phyloP scores from a whole-genome alignment of 1,140 invertebrate species.

The Papilio aristodemus region DNA sequence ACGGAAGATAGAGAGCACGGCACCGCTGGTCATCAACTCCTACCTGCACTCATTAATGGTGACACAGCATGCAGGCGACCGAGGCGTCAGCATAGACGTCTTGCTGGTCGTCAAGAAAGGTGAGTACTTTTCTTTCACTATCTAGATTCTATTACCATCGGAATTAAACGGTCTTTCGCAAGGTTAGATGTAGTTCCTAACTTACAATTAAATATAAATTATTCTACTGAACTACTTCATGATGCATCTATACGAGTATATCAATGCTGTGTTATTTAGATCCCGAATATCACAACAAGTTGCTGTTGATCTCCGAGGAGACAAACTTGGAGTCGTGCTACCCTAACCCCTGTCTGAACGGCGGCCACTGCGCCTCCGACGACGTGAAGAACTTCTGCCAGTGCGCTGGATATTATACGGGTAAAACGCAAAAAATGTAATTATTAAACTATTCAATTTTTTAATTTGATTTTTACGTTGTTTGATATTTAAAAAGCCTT shows the following conservation, averaged over 20 bases:
- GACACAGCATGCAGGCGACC: slow-evolving; percentile 73
- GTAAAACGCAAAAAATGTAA: too few species aligned
- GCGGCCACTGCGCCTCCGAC: slow-evolving; percentile 82
- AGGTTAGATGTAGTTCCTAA: too few species aligned
- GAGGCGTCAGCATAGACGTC: slow-evolving; percentile 80
- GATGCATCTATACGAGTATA: too few species aligned
- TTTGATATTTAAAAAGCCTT: too few species aligned
- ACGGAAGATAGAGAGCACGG: slow-evolving; percentile 53
- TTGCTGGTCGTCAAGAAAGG: slow-evolving; percentile 63
- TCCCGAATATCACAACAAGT: slow-evolving; percentile 82
- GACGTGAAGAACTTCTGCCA: slow-evolving; percentile 82
- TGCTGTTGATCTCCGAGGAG: slow-evolving; percentile 80
- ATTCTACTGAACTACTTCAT: too few species aligned
- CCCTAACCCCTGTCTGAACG: slow-evolving; percentile 86
- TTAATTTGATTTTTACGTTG: too few species aligned
- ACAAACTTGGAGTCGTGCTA: slow-evolving; percentile 83
- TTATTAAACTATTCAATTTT: too few species aligned
- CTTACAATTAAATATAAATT: too few species aligned
- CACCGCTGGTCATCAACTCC: slow-evolving; percentile 82
- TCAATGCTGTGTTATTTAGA: too few species aligned
- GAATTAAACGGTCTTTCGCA: too few species aligned
- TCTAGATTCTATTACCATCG: too few species aligned
- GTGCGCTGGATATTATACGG: slow-evolving; percentile 83
- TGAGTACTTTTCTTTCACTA: slow-evolving; percentile 36
- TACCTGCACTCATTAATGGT: slow-evolving; percentile 83